Conservation (phyloP, 2,113 vertebrate species). For the Jacana jacana region DNA sequence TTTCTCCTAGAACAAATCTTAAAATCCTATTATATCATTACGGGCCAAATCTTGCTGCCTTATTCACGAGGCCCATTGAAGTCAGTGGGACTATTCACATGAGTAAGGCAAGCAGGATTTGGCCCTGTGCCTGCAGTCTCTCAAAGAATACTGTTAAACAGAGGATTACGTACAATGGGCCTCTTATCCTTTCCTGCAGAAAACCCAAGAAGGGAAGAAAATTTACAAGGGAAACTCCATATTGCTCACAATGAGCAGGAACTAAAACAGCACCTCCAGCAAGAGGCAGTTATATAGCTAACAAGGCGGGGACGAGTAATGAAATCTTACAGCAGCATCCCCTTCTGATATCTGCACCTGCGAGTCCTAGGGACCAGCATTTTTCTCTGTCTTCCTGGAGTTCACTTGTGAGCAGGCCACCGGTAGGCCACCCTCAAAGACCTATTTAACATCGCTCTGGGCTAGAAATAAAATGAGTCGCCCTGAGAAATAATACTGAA, state of each 20-base stretch:
- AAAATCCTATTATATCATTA: conserved; percentile 67
- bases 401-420: neutral
- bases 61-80: conserved; percentile 60
- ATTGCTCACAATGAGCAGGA: conserved; percentile 19
- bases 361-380: neutral
- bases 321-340: neutral
- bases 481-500: neutral
- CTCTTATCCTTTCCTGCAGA: conserved; percentile 55
- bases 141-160: conserved; percentile 71
- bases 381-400: neutral
- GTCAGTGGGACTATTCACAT: conserved; percentile 49
- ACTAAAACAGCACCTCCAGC: conserved; percentile 41
- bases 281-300: neutral
- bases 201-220: conserved; percentile 56
- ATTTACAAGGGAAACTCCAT: conserved; percentile 51
- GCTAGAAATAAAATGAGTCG: conserved; percentile 9
- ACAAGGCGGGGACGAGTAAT: neutral
- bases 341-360: neutral
- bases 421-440: conserved; percentile 47
- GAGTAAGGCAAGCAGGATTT: conserved; percentile 61
- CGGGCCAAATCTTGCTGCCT: conserved; percentile 58
- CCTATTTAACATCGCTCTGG: neutral
- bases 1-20: conserved; percentile 57
- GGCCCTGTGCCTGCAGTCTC: conserved; percentile 63
- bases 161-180: conserved; percentile 66